A percentile compares a stretch with the other conserved stretches of the same genome.
Evolutionary conservation across 2,797 vertebrate species (phyloP).

Genomic region (Peromyscus eremicus): DNA sequence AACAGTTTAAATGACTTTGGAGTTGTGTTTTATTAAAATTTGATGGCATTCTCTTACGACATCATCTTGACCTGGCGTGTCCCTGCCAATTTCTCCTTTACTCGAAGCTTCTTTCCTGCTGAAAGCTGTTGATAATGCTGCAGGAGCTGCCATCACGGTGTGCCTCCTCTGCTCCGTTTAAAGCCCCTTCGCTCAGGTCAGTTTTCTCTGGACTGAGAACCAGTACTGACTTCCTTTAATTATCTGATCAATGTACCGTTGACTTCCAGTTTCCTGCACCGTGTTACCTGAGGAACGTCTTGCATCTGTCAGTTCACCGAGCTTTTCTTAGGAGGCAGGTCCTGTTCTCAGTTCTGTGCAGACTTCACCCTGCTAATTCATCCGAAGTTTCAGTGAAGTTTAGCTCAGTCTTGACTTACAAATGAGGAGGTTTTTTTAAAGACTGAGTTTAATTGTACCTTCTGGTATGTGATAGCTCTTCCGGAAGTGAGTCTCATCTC

Average conservation of each 20-base stretch:
- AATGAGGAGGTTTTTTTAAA: not conserved
- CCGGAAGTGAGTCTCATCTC: not conserved
- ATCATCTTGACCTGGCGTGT: not conserved
- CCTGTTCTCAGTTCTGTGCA: not conserved
- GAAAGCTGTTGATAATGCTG: not conserved
- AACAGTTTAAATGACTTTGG: not conserved
- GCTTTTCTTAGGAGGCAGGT: not conserved
- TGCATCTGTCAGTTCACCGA: too few relatives aligned
- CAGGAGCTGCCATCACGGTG: accelerated
- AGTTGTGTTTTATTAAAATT: not conserved
- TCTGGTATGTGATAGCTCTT: not conserved
- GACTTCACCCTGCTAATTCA: not conserved
- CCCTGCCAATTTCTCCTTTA: not conserved
- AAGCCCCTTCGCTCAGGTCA: not conserved
- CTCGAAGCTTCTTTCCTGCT: not conserved
- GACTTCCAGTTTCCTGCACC: not conserved
- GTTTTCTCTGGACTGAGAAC: not conserved
- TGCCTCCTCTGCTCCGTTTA: not conserved
- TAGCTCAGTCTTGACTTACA: not conserved
- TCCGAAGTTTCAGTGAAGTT: not conserved
- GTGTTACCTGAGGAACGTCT: not conserved
- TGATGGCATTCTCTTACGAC: not conserved
- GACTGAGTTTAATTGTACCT: not conserved
- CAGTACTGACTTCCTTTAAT: not conserved
- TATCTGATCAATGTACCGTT: not conserved